Conservation (phyloP, 37 sponge, comb jelly and placozoan genomes). For the Spongilla lacustris region DNA sequence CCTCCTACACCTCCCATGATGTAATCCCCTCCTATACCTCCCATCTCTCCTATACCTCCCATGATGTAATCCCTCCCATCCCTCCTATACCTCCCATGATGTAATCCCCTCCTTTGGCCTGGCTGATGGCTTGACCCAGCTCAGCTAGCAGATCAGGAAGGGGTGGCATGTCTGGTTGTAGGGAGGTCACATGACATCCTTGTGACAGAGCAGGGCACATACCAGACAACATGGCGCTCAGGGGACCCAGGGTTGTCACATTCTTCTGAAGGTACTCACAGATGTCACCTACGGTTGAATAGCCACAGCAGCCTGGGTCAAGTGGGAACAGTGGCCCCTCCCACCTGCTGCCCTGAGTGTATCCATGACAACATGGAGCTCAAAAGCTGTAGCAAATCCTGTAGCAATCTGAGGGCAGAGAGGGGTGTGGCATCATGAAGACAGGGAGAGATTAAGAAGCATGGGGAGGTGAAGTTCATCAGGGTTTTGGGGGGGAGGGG, state of each 20-base stretch:
- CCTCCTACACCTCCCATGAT: too few relatives aligned
- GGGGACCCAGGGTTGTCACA: neutral
- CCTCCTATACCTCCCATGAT: too few relatives aligned
- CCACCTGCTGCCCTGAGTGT: constrained; percentile 44
- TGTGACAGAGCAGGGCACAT: neutral
- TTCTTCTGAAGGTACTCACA: constrained; percentile 14
- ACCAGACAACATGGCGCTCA: neutral
- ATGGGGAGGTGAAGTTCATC: neutral
- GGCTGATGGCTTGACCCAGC: constrained; percentile 36
- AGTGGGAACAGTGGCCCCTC: neutral
- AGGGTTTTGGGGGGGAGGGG: neutral
- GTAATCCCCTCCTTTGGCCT: constrained; percentile 22
- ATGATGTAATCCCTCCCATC: too few relatives aligned
- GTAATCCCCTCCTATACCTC: too few relatives aligned
- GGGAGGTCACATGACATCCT: neutral
- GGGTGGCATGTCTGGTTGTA: constrained; percentile 11
- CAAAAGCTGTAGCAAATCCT: constrained; percentile 10
- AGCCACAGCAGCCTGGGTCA: too few relatives aligned
- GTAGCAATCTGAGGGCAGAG: constrained; percentile 58
- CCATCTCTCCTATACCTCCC: too few relatives aligned
- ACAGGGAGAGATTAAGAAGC: neutral
- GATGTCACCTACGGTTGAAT: constrained; percentile 36
- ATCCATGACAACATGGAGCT: constrained; percentile 49
- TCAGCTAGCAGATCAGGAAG: constrained; percentile 45
- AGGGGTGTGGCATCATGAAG: neutral